Evolutionary conservation across 1,140 invertebrate genomes (phyloP).

Genomic region (Augochlora pura): DNA sequence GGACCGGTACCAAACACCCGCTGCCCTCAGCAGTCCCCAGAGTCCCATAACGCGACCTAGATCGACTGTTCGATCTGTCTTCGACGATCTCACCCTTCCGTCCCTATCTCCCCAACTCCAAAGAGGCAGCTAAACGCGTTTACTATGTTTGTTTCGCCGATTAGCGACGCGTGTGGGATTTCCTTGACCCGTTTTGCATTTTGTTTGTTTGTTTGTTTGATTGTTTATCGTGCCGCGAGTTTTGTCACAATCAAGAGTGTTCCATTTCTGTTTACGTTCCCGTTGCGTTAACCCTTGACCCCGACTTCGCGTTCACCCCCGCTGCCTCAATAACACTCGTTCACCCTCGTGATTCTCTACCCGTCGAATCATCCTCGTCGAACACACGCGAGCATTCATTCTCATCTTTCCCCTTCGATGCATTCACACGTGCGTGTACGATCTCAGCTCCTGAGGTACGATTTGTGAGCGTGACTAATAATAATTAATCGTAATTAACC

Average conservation of each 20-base stretch:
- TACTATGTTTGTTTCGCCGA: conserved; percentile 43
- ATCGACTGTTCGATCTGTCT: not conserved
- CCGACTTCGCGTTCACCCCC: not conserved
- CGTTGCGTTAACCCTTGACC: no score
- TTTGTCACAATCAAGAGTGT: not conserved
- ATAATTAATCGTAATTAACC: conserved; percentile 25
- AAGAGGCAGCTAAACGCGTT: conserved; percentile 66
- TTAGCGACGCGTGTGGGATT: conserved; percentile 26
- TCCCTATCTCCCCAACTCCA: conserved; percentile 18
- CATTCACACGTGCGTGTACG: conserved; percentile 69
- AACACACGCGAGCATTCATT: not conserved
- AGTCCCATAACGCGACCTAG: conserved; percentile 1
- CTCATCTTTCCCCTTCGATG: not conserved
- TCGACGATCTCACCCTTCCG: conserved; percentile 3
- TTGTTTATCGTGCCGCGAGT: not conserved
- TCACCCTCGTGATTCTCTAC: not conserved
- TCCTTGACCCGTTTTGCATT: not conserved
- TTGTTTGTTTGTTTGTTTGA: not conserved
- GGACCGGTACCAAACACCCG: not conserved
- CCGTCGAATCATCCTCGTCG: no score
- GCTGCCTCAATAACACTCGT: conserved; percentile 20
- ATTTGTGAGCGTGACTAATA: conserved; percentile 55
- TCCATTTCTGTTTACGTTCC: not conserved
- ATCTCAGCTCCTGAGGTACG: conserved; percentile 80
- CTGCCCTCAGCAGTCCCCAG: not conserved